Evolutionary conservation across 2,888 invertebrate species (phyloP).

Genomic region (Dynastes grantii): DNA sequence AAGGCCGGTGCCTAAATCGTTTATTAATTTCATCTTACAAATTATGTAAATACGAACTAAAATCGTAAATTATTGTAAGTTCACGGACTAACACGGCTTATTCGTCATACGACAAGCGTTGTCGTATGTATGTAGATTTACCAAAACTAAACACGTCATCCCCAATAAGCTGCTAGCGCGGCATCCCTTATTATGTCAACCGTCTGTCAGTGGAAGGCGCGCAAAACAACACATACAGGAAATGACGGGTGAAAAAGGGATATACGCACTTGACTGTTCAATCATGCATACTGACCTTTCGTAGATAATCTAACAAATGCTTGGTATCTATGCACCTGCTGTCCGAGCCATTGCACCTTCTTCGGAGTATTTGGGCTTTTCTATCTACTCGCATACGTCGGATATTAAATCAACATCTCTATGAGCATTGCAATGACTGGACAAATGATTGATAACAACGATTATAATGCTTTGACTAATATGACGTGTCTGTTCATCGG

Average conservation of each 20-base stretch:
- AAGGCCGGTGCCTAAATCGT: neutral
- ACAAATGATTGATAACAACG: conserved; percentile 3
- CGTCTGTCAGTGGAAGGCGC: conserved; percentile 49
- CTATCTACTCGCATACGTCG: neutral
- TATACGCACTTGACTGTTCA: conserved; percentile 55
- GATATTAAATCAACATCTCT: conserved; percentile 31
- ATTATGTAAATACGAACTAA: neutral
- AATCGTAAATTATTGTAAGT: neutral
- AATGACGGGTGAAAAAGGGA: conserved; percentile 56
- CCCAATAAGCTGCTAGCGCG: conserved; percentile 15
- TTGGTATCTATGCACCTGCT: conserved; percentile 53
- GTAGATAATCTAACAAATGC: conserved; percentile 56
- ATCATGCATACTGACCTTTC: conserved; percentile 54
- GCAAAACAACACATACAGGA: conserved; percentile 56
- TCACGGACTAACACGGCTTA: conserved; percentile 10
- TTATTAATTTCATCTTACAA: neutral
- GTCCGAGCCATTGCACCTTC: conserved; percentile 40
- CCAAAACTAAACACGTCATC: conserved; percentile 14
- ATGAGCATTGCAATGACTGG: conserved; percentile 16
- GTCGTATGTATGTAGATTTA: conserved; percentile 19
- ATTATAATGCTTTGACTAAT: no score
- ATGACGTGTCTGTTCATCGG: no score
- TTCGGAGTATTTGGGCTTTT: neutral
- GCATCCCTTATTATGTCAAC: conserved; percentile 53
- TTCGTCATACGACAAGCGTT: neutral